A percentile compares a stretch with the other conserved stretches of the same genome.
These are phyloP conservation scores for Myotis myotis DNA, from an alignment of 2,797 vertebrate species.

Conservation along the genomic window DNA sequence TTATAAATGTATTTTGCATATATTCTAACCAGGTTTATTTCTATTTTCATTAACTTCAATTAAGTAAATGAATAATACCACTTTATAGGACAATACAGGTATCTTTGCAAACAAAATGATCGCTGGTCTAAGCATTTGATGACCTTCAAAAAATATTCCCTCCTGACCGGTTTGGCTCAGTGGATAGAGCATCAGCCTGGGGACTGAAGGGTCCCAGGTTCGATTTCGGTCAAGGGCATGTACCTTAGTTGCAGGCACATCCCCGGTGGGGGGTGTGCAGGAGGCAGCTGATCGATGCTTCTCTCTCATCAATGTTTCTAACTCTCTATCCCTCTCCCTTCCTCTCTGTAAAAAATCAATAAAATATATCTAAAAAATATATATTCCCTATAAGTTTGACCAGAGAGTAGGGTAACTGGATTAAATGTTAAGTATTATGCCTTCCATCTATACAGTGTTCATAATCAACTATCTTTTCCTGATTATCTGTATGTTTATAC, in stretches of 20 bases:
- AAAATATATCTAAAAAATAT: no score
- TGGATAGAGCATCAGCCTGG: no score
- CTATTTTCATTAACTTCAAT: neutral
- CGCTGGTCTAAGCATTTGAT: neutral
- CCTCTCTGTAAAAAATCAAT: no score
- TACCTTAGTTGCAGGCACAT: no score
- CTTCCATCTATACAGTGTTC: neutral
- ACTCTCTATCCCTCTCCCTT: no score
- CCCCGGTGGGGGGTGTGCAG: no score
- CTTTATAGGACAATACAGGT: neutral
- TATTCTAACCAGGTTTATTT: neutral
- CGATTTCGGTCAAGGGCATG: no score
- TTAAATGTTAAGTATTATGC: neutral
- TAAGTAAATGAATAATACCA: neutral
- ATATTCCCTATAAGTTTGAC: neutral
- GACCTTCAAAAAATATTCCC: neutral
- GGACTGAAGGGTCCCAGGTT: no score
- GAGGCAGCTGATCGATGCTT: no score
- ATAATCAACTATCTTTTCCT: neutral
- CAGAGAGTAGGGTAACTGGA: neutral
- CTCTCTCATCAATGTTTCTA: no score
- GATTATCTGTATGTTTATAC: neutral
- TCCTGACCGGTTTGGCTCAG: no score
- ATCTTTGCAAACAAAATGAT: neutral
- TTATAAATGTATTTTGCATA: neutral